Evolutionary conservation across 2,888 invertebrate genomes (phyloP).

Genomic region (Drosophila phalerata): DNA sequence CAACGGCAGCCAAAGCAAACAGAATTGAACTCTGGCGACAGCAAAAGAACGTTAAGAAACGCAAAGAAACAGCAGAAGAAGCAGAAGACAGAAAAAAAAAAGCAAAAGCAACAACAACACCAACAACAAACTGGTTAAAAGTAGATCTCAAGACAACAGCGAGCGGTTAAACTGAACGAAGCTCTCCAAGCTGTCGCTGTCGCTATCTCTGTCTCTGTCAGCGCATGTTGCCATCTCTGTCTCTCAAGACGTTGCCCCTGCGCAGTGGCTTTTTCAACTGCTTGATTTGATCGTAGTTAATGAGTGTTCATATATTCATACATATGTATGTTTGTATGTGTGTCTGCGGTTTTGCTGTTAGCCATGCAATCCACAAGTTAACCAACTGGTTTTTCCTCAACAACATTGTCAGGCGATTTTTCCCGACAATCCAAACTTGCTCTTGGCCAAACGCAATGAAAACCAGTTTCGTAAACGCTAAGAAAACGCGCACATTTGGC

Average conservation of each 20-base stretch:
- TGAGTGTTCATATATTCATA: background rate
- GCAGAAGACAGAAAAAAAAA: background rate
- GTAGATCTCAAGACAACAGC: constrained; percentile 63
- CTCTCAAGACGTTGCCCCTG: constrained; percentile 57
- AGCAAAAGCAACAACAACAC: constrained; percentile 15
- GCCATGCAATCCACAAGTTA: constrained; percentile 40
- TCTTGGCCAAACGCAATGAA: constrained; percentile 41
- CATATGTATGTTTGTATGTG: background rate
- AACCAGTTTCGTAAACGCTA: constrained; percentile 57
- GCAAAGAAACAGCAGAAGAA: constrained; percentile 14
- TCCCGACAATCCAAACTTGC: constrained; percentile 46
- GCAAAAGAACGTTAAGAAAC: constrained; percentile 53
- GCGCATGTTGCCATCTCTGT: constrained; percentile 34
- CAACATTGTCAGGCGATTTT: constrained; percentile 41
- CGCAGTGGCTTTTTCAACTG: constrained; percentile 39
- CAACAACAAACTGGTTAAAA: constrained; percentile 72
- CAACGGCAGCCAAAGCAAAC: constrained; percentile 74
- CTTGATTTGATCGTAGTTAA: constrained; percentile 55
- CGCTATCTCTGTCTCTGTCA: background rate
- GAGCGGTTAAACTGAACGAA: constrained; percentile 64
- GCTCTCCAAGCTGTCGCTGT: constrained; percentile 30
- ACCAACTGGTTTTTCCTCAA: constrained; percentile 63
- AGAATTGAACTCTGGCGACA: constrained; percentile 74
- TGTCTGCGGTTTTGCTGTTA: constrained; percentile 15
- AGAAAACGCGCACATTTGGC: constrained; percentile 39